Percentiles rank a stretch among this genome's conserved stretches.
These are phyloP conservation scores for Panopea generosa DNA, from an alignment of 2,888 invertebrate species.

Conservation along the genomic window DNA sequence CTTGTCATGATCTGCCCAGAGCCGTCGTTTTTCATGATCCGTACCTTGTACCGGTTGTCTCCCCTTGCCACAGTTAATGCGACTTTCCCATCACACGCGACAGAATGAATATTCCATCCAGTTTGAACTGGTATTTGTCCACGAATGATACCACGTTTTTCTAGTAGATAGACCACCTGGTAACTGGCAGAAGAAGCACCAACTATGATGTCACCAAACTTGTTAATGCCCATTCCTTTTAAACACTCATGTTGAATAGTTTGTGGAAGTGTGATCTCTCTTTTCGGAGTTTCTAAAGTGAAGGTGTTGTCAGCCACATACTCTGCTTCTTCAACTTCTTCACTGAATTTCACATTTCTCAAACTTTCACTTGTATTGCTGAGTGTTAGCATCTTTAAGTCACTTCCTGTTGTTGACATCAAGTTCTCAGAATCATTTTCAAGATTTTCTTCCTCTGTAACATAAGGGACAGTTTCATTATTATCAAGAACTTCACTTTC, in stretches of 20 bases:
- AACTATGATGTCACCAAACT: slow-evolving; percentile 75
- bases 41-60: slow-evolving; percentile 80
- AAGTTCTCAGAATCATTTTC: slow-evolving; percentile 49
- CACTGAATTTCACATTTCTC: slow-evolving; percentile 65
- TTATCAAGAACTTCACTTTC: slow-evolving; percentile 68
- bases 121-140: slow-evolving; percentile 73
- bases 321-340: slow-evolving; percentile 65
- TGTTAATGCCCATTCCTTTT: slow-evolving; percentile 76
- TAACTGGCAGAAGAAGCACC: slow-evolving; percentile 68
- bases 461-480: slow-evolving; percentile 59
- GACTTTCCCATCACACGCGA: slow-evolving; percentile 78
- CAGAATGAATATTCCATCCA: slow-evolving; percentile 77
- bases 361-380: slow-evolving; percentile 73
- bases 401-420: slow-evolving; percentile 57
- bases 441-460: slow-evolving; percentile 50
- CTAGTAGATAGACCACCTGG: slow-evolving; percentile 75
- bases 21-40: slow-evolving; percentile 74
- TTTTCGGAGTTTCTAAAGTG: slow-evolving; percentile 65
- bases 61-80: slow-evolving; percentile 74
- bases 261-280: slow-evolving; percentile 72
- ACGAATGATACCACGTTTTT: slow-evolving; percentile 77
- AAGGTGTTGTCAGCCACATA: slow-evolving; percentile 65
- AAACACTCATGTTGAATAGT: slow-evolving; percentile 75
- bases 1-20: slow-evolving; percentile 70
- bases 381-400: slow-evolving; percentile 71